Percentiles rank a stretch among this genome's conserved stretches.
These are phyloP conservation scores for Cricetomys ansorgei DNA, from an alignment of 2,113 vertebrate species.

Conservation along the genomic window DNA sequence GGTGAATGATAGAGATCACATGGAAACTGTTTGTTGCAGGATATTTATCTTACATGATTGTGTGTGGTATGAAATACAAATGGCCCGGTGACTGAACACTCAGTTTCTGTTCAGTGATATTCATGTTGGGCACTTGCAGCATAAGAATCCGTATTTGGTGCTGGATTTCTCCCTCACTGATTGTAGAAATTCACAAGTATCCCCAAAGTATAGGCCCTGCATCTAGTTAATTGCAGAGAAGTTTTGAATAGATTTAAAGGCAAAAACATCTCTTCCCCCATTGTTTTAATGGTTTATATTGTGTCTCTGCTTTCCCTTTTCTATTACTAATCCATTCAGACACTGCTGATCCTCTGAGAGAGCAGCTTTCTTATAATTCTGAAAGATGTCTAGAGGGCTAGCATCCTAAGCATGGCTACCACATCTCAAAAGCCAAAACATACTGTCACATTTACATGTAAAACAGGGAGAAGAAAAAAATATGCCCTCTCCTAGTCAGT, in stretches of 20 bases:
- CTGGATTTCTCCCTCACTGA: neutral
- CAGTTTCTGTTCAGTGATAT: neutral
- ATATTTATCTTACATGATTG: neutral
- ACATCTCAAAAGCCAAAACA: constrained; percentile 24
- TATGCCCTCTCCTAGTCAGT: neutral
- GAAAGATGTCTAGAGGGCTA: neutral
- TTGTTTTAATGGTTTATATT: neutral
- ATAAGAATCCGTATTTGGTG: neutral
- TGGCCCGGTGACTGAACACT: neutral
- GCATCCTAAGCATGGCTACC: neutral
- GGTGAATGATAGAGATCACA: neutral
- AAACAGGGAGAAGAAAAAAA: neutral
- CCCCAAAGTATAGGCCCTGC: neutral
- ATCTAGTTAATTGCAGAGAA: neutral
- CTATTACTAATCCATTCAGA: neutral
- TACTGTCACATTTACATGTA: neutral
- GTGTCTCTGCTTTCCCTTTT: neutral
- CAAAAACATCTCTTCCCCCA: neutral
- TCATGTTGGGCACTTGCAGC: neutral
- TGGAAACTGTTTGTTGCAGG: neutral
- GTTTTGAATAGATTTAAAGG: neutral
- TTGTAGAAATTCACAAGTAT: neutral
- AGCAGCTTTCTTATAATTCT: neutral
- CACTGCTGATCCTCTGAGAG: neutral
- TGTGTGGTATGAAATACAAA: neutral